These are phyloP conservation scores for Saxidomus purpurata DNA, from an alignment of 1,140 invertebrate genomes.

Conservation along the genomic window DNA sequence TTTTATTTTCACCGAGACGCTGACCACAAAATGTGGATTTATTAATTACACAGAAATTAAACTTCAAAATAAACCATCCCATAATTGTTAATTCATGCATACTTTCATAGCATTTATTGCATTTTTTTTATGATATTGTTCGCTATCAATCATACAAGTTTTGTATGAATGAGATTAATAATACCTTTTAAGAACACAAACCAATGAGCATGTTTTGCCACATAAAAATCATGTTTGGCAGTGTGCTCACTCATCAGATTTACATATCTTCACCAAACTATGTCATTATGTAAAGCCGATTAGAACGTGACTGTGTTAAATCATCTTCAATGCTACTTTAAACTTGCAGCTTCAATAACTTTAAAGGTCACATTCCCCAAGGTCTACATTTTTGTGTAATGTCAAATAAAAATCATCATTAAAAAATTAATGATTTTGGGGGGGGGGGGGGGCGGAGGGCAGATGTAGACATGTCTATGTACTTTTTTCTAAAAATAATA, in stretches of 20 bases:
- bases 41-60: no score
- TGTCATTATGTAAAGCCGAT: background rate
- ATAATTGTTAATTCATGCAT: conserved; percentile 3
- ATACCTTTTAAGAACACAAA: background rate
- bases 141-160: background rate
- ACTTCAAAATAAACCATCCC: background rate
- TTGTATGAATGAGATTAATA: background rate
- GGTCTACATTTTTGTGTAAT: background rate
- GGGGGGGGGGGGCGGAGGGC: no score
- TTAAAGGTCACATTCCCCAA: background rate
- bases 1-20: no score
- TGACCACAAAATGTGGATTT: no score
- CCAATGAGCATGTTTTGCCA: background rate
- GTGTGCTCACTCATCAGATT: background rate
- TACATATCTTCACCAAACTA: background rate
- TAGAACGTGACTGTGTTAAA: background rate
- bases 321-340: background rate
- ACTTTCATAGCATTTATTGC: background rate
- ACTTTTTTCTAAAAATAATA: no score
- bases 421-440: background rate
- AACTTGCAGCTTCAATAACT: background rate
- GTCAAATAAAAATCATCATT: background rate
- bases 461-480: no score
- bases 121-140: background rate
- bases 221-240: background rate